A percentile compares a stretch with the other conserved stretches of the same genome.
These are phyloP conservation scores for Morpho helenor DNA, from an alignment of 2,888 invertebrate species.

Conservation along the genomic window DNA sequence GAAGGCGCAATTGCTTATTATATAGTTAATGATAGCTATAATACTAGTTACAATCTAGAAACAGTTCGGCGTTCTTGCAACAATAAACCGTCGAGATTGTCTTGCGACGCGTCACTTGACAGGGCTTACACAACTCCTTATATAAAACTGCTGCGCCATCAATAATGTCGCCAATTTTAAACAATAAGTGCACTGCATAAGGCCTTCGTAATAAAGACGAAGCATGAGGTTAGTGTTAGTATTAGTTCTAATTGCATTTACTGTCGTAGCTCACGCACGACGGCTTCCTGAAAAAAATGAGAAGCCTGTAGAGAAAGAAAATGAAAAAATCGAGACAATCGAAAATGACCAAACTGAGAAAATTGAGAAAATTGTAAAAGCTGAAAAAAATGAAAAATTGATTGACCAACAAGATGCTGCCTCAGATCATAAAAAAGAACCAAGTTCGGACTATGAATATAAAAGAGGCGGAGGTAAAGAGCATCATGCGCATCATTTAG, in stretches of 20 bases:
- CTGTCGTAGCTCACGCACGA: conserved; percentile 46
- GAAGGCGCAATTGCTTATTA: conserved; percentile 4
- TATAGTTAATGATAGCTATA: conserved; percentile 8
- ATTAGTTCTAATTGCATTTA: conserved; percentile 47
- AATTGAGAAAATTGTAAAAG: background rate
- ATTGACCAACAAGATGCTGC: conserved; percentile 62
- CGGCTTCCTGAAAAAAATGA: conserved; percentile 39
- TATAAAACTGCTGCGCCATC: conserved; percentile 73
- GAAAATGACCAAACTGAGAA: conserved; percentile 31
- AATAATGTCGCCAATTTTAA: conserved; percentile 60
- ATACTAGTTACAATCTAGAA: conserved; percentile 7
- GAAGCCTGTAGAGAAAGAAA: conserved; percentile 23
- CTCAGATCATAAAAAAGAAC: conserved; percentile 68
- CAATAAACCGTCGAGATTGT: conserved; percentile 43
- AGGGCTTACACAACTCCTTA: conserved; percentile 72
- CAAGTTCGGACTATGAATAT: conserved; percentile 68
- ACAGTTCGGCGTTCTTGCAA: conserved; percentile 36
- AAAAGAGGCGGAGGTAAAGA: conserved; percentile 84
- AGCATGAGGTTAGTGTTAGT: conserved; percentile 58
- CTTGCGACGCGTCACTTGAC: conserved; percentile 59
- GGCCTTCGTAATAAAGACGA: conserved; percentile 30
- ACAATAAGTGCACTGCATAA: conserved; percentile 46
- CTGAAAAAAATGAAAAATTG: conserved; percentile 31
- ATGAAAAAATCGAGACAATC: conserved; percentile 28
- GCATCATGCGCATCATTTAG: conserved; percentile 81